A percentile compares a stretch with the other conserved stretches of the same genome.
phyloP scores from a whole-genome alignment of 2,113 vertebrate species.

The Pogona vitticeps region DNA sequence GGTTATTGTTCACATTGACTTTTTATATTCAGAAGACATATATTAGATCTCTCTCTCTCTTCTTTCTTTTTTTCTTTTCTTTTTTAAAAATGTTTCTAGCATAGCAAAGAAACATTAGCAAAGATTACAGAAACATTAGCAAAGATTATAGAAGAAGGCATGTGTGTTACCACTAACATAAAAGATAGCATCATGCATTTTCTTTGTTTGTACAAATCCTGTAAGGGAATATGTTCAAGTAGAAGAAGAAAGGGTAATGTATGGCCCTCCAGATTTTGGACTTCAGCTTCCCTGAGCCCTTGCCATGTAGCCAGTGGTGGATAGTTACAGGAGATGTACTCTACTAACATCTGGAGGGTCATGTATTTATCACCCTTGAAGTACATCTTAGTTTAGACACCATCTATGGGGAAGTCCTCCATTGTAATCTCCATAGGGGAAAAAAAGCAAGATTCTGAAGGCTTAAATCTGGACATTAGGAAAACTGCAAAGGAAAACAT shows the following conservation, averaged over 20 bases:
- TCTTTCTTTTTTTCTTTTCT: background rate
- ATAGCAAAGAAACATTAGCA: too few relatives aligned
- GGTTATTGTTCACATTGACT: constrained; percentile 9
- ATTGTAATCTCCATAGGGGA: background rate
- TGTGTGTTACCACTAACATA: background rate
- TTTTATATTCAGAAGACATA: constrained; percentile 4
- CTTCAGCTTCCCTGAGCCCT: too few relatives aligned
- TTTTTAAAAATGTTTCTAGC: too few relatives aligned
- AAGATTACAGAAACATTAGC: too few relatives aligned
- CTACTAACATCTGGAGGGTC: too few relatives aligned
- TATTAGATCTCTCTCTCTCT: background rate
- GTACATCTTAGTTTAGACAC: background rate
- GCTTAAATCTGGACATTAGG: background rate
- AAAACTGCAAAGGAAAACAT: background rate
- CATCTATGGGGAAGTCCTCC: background rate
- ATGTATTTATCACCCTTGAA: too few relatives aligned
- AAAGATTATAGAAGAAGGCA: background rate
- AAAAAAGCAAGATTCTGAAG: background rate
- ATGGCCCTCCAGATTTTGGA: too few relatives aligned
- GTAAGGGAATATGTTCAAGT: background rate
- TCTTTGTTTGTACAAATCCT: background rate
- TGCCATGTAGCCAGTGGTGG: too few relatives aligned
- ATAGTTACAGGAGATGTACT: too few relatives aligned
- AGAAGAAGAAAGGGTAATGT: background rate
- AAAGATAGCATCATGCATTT: background rate